These are phyloP conservation scores for Pectinophora gossypiella DNA, from an alignment of 1,140 invertebrate species.

Conservation along the genomic window DNA sequence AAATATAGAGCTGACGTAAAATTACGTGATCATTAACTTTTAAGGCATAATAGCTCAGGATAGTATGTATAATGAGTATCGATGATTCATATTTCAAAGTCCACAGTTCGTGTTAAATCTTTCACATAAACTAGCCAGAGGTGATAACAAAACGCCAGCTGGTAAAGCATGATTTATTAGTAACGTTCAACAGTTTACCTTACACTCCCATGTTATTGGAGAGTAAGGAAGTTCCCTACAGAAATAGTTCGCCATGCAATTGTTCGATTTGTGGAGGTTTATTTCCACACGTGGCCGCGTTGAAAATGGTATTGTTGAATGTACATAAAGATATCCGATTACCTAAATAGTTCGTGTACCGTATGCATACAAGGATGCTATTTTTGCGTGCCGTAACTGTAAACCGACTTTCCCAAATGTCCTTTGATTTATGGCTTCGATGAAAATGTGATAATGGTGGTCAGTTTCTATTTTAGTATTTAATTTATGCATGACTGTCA, in stretches of 20 bases:
- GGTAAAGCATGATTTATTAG: background rate
- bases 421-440: background rate
- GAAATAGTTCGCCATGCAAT: conserved; percentile 19
- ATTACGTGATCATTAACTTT: background rate
- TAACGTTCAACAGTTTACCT: background rate
- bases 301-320: background rate
- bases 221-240: conserved; percentile 13
- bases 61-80: background rate
- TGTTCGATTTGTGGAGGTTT: conserved; percentile 21
- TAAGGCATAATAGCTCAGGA: background rate
- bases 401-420: background rate
- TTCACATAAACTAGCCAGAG: conserved; percentile 1
- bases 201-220: background rate
- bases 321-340: background rate
- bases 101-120: background rate
- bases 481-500: conserved; percentile 15
- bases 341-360: no score
- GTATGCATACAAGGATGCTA: no score
- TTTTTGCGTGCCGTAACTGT: no score
- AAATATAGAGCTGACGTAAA: background rate
- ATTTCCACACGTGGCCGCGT: conserved; percentile 7
- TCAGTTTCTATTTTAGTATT: background rate
- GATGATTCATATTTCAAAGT: background rate
- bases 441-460: background rate
- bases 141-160: background rate